Conservation (phyloP, 2,797 vertebrate genomes). For the Phyllotis vaccarum region DNA sequence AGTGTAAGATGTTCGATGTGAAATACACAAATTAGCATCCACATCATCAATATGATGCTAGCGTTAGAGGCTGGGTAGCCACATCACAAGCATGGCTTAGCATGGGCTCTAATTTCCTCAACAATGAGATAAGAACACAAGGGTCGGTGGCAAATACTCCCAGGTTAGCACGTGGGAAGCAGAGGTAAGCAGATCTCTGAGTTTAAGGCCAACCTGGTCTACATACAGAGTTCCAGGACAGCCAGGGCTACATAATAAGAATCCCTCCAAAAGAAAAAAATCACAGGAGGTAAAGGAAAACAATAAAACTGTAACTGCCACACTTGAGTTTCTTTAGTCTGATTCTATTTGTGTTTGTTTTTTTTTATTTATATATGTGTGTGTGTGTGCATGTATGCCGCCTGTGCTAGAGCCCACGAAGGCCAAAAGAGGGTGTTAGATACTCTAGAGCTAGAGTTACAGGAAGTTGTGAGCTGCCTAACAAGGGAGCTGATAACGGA, state of each 20-base stretch:
- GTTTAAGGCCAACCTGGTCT: not conserved
- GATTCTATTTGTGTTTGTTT: not conserved
- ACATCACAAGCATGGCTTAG: not conserved
- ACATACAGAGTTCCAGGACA: not conserved
- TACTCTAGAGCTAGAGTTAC: not conserved
- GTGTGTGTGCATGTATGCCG: not conserved
- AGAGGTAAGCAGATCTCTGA: not conserved
- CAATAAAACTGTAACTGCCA: not conserved
- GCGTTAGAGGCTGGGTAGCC: not conserved
- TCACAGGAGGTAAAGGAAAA: not conserved
- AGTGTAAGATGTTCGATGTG: not conserved
- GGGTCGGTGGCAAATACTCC: too few species aligned
- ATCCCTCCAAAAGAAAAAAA: not conserved
- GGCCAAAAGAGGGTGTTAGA: not conserved
- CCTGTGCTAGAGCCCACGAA: not conserved
- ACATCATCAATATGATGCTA: not conserved
- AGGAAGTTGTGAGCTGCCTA: not conserved
- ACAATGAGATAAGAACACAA: too few species aligned
- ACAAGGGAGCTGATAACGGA: not conserved
- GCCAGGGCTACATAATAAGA: not conserved
- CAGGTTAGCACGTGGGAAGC: not conserved
- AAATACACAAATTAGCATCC: not conserved
- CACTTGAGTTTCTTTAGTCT: not conserved
- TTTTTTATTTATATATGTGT: not conserved
- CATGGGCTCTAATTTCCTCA: not conserved